Percentiles rank a stretch among this genome's conserved stretches.
Conservation (phyloP, 2,888 invertebrate species). For the Willowsia nigromaculata region DNA sequence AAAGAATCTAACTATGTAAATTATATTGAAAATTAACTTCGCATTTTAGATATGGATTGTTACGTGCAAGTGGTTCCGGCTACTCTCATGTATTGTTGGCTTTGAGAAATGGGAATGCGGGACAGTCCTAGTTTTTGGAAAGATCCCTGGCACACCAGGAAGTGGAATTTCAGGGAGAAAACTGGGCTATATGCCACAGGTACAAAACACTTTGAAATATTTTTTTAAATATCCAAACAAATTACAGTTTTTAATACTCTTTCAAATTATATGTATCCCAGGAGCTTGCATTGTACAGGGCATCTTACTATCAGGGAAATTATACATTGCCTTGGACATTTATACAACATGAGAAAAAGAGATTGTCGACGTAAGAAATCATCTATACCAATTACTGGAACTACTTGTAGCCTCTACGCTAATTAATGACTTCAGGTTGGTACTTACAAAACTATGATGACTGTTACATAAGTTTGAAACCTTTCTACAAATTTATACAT, state of each 20-base stretch:
- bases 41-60: conserved; percentile 82
- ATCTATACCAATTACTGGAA: conserved; percentile 47
- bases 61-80: conserved; percentile 95
- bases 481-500: not conserved
- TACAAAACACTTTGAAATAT: too few species aligned
- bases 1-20: too few species aligned
- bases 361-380: conserved; percentile 49
- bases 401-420: conserved; percentile 43
- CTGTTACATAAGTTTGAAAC: not conserved
- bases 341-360: conserved; percentile 69
- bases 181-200: conserved; percentile 81
- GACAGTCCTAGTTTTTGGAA: conserved; percentile 80
- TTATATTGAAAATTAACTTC: too few species aligned
- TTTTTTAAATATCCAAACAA: too few species aligned
- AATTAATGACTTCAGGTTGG: conserved; percentile 55
- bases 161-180: conserved; percentile 80
- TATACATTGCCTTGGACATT: conserved; percentile 66
- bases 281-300: too few species aligned
- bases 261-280: too few species aligned
- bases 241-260: too few species aligned
- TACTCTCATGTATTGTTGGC: conserved; percentile 80
- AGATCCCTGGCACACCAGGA: conserved; percentile 79
- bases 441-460: not conserved
- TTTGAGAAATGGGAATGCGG: conserved; percentile 80
- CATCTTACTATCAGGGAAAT: conserved; percentile 67